phyloP scores from a whole-genome alignment of 2,113 vertebrate species.

The Thamnaconus septentrionalis region DNA sequence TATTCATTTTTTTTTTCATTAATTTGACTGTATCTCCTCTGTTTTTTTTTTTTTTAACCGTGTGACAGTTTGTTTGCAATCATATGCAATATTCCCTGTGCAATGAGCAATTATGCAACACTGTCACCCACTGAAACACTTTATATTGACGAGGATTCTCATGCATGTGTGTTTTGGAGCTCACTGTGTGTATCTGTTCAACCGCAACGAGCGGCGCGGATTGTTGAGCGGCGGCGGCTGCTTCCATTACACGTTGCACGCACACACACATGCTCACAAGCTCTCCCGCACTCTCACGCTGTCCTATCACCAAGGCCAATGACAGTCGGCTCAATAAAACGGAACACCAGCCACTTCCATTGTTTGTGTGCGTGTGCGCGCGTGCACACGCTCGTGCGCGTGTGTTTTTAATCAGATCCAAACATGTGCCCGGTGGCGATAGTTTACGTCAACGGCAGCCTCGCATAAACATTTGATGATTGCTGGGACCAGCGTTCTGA shows the following conservation, averaged over 20 bases:
- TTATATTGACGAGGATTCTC: too few relatives aligned
- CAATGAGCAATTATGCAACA: too few relatives aligned
- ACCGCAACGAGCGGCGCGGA: too few relatives aligned
- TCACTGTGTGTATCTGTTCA: too few relatives aligned
- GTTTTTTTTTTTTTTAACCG: too few relatives aligned
- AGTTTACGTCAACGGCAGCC: constrained; percentile 32
- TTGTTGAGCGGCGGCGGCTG: constrained; percentile 9
- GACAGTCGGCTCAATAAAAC: constrained; percentile 54
- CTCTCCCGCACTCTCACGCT: background rate
- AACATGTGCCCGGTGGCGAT: constrained; percentile 37
- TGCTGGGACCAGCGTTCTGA: constrained; percentile 6
- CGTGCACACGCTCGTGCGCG: background rate
- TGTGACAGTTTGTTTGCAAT: too few relatives aligned
- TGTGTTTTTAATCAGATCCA: constrained; percentile 41
- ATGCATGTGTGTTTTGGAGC: too few relatives aligned
- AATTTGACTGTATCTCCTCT: too few relatives aligned
- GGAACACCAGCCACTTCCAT: background rate
- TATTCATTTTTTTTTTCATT: too few relatives aligned
- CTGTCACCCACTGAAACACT: too few relatives aligned
- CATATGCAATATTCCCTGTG: too few relatives aligned
- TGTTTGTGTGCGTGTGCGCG: background rate
- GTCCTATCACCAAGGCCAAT: constrained; percentile 30
- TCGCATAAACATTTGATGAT: constrained; percentile 22
- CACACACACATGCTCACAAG: constrained; percentile 34
- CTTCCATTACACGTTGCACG: constrained; percentile 54